phyloP scores from a whole-genome alignment of 2,888 invertebrate species.

The Cremastobaeus sp. region DNA sequence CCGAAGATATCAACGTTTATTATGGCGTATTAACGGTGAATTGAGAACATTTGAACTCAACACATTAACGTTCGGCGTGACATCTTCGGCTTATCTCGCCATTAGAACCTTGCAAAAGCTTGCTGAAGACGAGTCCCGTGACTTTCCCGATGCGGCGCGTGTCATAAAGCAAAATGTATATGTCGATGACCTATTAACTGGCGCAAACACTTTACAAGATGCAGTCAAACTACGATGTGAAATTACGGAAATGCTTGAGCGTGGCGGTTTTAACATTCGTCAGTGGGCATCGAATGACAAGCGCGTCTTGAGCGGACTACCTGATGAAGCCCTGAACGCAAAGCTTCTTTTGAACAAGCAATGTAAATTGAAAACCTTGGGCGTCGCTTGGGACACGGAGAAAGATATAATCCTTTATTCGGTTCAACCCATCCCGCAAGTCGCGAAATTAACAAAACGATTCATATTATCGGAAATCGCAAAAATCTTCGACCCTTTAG shows the following conservation, averaged over 20 bases:
- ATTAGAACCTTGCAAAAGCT: too few species aligned
- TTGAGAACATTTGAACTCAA: not conserved
- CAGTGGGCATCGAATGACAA: not conserved
- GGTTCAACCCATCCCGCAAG: not conserved
- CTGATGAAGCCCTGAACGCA: not conserved
- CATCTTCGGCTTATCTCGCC: too few species aligned
- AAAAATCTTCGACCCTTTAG: too few species aligned
- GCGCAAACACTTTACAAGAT: not conserved
- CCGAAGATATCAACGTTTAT: too few species aligned
- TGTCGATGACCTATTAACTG: not conserved
- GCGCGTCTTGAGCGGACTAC: not conserved
- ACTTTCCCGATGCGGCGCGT: not conserved
- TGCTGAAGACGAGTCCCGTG: not conserved
- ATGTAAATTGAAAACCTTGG: not conserved
- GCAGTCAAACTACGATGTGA: too few species aligned
- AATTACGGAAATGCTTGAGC: too few species aligned
- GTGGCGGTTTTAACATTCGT: not conserved
- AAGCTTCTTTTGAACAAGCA: not conserved
- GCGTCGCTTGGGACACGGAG: too few species aligned
- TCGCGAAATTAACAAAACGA: slow-evolving; percentile 31
- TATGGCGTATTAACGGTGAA: too few species aligned
- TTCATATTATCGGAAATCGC: too few species aligned
- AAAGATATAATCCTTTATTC: not conserved
- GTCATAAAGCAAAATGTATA: not conserved
- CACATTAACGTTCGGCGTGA: not conserved